Base-by-base conservation (phyloP, 2,113 vertebrate species). In the Lamprologus callipterus region DNA sequence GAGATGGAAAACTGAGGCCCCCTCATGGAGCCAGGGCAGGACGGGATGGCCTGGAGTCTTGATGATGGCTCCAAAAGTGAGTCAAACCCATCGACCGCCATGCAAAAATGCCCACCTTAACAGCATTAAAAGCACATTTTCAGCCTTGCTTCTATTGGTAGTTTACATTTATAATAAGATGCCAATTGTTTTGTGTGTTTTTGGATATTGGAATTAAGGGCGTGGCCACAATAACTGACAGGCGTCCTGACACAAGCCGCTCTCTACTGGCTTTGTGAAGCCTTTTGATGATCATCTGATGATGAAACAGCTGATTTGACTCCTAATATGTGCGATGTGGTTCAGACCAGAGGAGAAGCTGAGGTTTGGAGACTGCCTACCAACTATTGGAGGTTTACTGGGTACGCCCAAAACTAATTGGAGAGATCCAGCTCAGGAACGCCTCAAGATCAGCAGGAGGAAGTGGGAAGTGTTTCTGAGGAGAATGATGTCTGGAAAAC, bases 321-420 rank as follows among this genome's bases (percentile, higher is more conserved):
- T 45, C 1, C 37, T 42, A 1, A 9, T 6, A 4, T 42, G 1
- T 2, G 13, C 37, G 0, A 0, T 1, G 2, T 42, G 65, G 37
- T 65, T 21, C 33, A 65, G 7, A 37, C 60, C 60, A 23, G 1
- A 42, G 5, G 12, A 42, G 65, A 16, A 45, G 37, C 65, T 19
- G 42, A 78, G 1, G 16, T 49, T 28, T 47, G 40, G 42, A 47
- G 6, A 75, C 70, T 28, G 40, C 21, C 40, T 8, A 26, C 40
- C 40, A 28, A 26, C 23, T 26, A 2, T 17, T 19, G 23, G 68
- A 19, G 40, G 21, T 11, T 28, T 17, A 47, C 0, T 17, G 9
- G 40, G 40, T 1, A 75, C 1, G 10, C 21, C 21, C 14, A 17
- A 5, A 75, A 49, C 70, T 8, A 49, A 19, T 4, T 16, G 9